Conservation (phyloP, 2,888 invertebrate species). For the Phymatocera aterrima region DNA sequence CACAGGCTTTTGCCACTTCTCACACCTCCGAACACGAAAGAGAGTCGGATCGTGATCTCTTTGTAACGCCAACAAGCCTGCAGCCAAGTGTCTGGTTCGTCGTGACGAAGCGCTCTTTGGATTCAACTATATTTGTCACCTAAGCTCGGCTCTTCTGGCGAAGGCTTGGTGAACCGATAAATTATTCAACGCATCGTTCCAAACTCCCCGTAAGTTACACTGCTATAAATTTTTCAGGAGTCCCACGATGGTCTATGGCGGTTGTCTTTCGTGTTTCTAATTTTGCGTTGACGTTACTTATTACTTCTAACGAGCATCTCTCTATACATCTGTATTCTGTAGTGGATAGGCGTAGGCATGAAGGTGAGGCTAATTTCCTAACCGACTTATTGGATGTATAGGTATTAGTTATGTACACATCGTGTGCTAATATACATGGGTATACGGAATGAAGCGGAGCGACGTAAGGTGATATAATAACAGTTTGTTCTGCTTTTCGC, state of each 20-base stretch:
- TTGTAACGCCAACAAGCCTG: conserved; percentile 36
- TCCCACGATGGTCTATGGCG: neutral
- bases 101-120: conserved; percentile 17
- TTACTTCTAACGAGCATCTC: conserved; percentile 4
- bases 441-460: conserved; percentile 1
- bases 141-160: conserved; percentile 31
- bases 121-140: conserved; percentile 43
- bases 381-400: neutral
- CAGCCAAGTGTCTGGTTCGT: conserved; percentile 35
- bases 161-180: conserved; percentile 16
- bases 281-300: conserved; percentile 3
- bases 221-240: neutral
- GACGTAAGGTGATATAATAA: conserved; percentile 45
- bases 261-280: neutral
- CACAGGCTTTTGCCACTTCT: conserved; percentile 8
- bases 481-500: conserved; percentile 63
- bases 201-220: conserved; percentile 26
- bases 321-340: neutral
- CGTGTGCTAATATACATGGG: neutral
- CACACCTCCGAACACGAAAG: conserved; percentile 28
- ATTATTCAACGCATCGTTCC: conserved; percentile 37
- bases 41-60: conserved; percentile 36
- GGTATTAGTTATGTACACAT: neutral
- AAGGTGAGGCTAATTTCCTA: neutral
- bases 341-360: neutral